A percentile compares a stretch with the other conserved stretches of the same genome.
Conservation (phyloP, 2,113 vertebrate species). For the Pedetes capensis region DNA sequence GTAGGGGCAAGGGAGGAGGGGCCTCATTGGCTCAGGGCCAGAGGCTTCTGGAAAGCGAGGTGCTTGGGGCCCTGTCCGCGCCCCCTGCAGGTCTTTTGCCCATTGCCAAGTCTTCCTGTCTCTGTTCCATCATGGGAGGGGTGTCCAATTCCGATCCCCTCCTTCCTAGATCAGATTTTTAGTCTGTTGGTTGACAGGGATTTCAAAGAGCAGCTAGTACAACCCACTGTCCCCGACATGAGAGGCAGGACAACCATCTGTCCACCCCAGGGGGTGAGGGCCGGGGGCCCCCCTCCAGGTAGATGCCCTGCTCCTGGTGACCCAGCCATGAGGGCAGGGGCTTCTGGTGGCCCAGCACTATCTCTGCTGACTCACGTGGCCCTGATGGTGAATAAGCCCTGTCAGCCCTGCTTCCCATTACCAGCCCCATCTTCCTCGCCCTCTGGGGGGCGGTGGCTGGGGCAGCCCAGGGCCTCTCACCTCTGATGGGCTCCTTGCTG, state of each 20-base stretch:
- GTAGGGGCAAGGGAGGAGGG: background rate
- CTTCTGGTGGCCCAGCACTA: background rate
- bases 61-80: background rate
- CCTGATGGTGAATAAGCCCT: background rate
- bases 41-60: background rate
- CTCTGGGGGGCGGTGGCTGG: background rate
- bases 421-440: background rate
- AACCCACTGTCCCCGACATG: background rate
- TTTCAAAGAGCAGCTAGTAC: background rate
- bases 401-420: background rate
- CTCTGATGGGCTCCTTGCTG: background rate
- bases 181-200: background rate
- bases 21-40: background rate
- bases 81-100: background rate
- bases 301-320: constrained; percentile 24
- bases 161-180: background rate
- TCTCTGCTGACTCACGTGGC: constrained; percentile 59
- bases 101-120: background rate
- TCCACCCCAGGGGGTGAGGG: background rate
- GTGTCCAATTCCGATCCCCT: background rate
- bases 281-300: background rate
- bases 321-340: background rate
- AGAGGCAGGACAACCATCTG: background rate
- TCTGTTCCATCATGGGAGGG: background rate
- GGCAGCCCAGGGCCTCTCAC: background rate